Conservation (phyloP, 2,888 invertebrate species). For the Ennomos quercinarius region DNA sequence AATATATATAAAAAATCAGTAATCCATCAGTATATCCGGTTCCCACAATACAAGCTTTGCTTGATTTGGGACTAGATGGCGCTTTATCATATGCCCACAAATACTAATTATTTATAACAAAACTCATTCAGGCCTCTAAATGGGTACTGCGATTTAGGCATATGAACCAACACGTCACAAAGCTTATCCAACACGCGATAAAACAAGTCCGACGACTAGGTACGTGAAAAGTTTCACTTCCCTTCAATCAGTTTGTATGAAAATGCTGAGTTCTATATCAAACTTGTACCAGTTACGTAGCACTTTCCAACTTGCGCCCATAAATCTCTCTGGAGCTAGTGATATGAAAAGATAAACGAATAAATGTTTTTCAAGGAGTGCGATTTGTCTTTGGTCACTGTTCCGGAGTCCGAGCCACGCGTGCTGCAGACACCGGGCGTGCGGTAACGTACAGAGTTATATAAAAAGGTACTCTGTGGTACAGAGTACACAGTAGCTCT, state of each 20-base stretch:
- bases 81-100: too few species aligned
- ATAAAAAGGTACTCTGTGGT: too few species aligned
- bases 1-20: too few species aligned
- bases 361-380: conserved; percentile 14
- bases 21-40: too few species aligned
- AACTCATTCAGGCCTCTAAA: too few species aligned
- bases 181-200: conserved; percentile 12
- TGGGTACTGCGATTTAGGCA: too few species aligned
- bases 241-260: conserved; percentile 39
- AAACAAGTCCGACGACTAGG: background rate
- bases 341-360: conserved; percentile 24
- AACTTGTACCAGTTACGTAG: conserved; percentile 25
- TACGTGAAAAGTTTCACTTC: conserved; percentile 16
- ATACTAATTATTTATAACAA: too few species aligned
- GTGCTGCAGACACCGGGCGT: background rate
- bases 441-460: background rate
- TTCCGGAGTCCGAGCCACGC: background rate
- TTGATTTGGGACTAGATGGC: too few species aligned
- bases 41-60: too few species aligned
- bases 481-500: too few species aligned
- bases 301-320: conserved; percentile 19
- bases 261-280: conserved; percentile 32
- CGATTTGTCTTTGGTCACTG: conserved; percentile 12
- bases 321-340: conserved; percentile 31
- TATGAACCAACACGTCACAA: background rate